These are phyloP conservation scores for Nansenia antarctica DNA, from an alignment of 2,113 vertebrate species.

Conservation along the genomic window DNA sequence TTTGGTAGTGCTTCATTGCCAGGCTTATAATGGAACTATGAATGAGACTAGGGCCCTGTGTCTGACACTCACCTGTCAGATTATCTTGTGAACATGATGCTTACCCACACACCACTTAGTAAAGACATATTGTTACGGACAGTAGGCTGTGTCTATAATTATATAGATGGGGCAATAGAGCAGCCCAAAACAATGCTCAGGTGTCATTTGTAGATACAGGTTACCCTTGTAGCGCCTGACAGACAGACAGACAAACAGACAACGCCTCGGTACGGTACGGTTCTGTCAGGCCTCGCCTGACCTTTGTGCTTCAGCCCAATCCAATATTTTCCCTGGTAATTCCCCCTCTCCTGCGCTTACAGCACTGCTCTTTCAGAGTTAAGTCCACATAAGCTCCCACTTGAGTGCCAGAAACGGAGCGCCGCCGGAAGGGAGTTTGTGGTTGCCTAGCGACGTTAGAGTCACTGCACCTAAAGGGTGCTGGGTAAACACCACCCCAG, in stretches of 20 bases:
- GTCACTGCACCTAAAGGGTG: constrained; percentile 66
- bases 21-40: too few relatives aligned
- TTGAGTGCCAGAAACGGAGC: constrained; percentile 69
- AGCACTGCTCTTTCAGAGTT: constrained; percentile 70
- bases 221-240: not conserved
- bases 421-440: constrained; percentile 58
- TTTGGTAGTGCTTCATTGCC: too few relatives aligned
- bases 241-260: not conserved
- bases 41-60: too few relatives aligned
- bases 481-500: constrained; percentile 71
- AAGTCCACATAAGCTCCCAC: constrained; percentile 76
- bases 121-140: too few relatives aligned
- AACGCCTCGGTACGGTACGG: constrained; percentile 3
- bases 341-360: constrained; percentile 64
- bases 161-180: too few relatives aligned
- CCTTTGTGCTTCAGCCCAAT: constrained; percentile 56
- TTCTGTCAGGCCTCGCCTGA: constrained; percentile 43
- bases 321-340: constrained; percentile 75
- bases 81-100: too few relatives aligned
- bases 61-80: too few relatives aligned
- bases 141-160: too few relatives aligned
- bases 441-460: constrained; percentile 74
- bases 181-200: too few relatives aligned
- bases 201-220: not conserved
- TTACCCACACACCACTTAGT: too few relatives aligned